Conservation (phyloP, 2,888 invertebrate species). For the Drosophila peninsularis region DNA sequence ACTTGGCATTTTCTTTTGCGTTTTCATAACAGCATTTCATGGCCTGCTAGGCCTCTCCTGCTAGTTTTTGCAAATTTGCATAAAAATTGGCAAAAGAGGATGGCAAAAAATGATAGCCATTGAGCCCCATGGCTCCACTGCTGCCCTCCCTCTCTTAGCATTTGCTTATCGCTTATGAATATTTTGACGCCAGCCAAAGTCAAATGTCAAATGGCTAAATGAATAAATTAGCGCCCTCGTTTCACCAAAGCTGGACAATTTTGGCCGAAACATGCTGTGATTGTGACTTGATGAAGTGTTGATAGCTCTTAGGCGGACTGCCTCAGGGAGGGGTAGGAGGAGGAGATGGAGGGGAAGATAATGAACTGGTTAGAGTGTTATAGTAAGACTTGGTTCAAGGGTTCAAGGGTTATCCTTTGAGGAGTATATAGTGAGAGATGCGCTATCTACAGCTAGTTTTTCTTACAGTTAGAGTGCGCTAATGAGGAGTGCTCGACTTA, state of each 20-base stretch:
- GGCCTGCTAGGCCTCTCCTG: background rate
- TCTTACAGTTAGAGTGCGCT: too few relatives aligned
- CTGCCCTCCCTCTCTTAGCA: constrained; percentile 10
- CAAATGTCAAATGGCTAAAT: constrained; percentile 44
- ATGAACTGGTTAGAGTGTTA: background rate
- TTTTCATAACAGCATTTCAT: background rate
- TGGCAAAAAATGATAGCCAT: background rate
- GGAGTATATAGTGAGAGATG: too few relatives aligned
- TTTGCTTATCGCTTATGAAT: constrained; percentile 73
- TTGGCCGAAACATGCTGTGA: constrained; percentile 28
- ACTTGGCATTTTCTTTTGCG: constrained; percentile 52
- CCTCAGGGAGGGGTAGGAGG: too few relatives aligned
- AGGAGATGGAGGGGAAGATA: background rate
- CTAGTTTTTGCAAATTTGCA: constrained; percentile 37
- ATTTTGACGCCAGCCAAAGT: constrained; percentile 73
- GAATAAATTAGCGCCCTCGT: constrained; percentile 68
- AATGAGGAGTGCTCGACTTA: too few relatives aligned
- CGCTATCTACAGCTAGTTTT: too few relatives aligned
- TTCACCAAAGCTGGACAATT: constrained; percentile 31
- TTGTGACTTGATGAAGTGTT: constrained; percentile 68
- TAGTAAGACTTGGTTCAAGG: background rate
- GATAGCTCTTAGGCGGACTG: constrained; percentile 43
- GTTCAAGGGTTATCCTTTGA: too few relatives aligned
- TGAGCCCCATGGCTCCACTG: constrained; percentile 23
- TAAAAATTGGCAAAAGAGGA: constrained; percentile 37